Conservation (phyloP, 2,113 vertebrate genomes). For the Ptychochromis oligacanthus region DNA sequence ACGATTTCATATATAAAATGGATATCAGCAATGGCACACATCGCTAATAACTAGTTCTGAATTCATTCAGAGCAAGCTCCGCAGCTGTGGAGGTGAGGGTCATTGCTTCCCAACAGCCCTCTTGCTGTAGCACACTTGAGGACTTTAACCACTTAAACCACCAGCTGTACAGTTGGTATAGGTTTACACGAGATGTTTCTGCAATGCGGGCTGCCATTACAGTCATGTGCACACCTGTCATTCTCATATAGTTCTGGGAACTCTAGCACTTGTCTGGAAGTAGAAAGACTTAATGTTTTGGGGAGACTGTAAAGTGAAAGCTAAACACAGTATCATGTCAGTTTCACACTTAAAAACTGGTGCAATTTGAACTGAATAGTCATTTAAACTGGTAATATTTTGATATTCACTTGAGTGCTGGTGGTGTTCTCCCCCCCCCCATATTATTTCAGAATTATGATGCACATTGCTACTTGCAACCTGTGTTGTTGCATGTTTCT, state of each 20-base stretch:
- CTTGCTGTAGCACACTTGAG: constrained; percentile 26
- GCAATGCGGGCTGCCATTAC: background rate
- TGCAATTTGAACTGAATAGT: background rate
- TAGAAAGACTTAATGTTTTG: background rate
- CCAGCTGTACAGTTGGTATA: constrained; percentile 47
- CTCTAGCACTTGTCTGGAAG: background rate
- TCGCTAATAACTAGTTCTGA: background rate
- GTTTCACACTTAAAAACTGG: background rate
- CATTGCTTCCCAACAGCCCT: constrained; percentile 25
- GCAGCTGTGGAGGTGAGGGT: constrained; percentile 16
- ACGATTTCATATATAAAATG: background rate
- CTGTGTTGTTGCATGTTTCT: no score
- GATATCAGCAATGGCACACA: background rate
- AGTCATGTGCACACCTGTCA: constrained; percentile 57
- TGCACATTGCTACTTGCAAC: background rate
- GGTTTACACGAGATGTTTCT: constrained; percentile 47
- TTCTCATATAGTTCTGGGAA: constrained; percentile 32
- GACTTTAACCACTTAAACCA: background rate
- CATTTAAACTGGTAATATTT: background rate
- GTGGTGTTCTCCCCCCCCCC: no score
- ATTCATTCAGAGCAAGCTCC: constrained; percentile 22
- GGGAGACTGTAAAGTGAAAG: background rate
- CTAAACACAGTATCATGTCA: background rate
- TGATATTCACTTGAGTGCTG: background rate
- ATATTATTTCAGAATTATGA: background rate